Evolutionary conservation across 1,140 invertebrate species (phyloP).

Genomic region (Pseudomyrmex sp.): DNA sequence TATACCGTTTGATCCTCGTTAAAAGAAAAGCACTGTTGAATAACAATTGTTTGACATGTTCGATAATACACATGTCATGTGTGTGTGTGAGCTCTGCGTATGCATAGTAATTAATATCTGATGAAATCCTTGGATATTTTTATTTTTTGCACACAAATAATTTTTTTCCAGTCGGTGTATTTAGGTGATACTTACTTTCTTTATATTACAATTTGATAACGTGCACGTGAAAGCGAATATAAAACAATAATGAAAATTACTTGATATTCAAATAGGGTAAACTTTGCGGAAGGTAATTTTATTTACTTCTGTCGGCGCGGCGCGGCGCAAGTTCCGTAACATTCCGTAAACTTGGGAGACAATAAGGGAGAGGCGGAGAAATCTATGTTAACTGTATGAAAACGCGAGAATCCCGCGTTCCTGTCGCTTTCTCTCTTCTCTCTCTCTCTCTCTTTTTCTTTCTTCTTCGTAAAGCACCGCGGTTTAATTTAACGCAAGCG

Average conservation of each 20-base stretch:
- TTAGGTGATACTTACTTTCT: background rate
- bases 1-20: background rate
- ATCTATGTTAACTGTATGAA: slow-evolving; percentile 25
- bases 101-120: no score
- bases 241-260: background rate
- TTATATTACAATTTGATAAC: background rate
- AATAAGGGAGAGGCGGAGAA: background rate
- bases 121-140: no score
- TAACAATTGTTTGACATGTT: background rate
- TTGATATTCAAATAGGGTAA: background rate
- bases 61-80: background rate
- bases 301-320: no score
- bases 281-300: background rate
- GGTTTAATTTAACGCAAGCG: slow-evolving; percentile 52
- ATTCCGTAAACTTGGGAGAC: slow-evolving; percentile 12
- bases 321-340: background rate
- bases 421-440: background rate
- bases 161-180: background rate
- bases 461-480: background rate
- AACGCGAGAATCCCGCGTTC: background rate
- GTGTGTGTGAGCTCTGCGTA: background rate
- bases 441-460: no score
- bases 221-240: background rate
- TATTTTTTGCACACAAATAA: background rate
- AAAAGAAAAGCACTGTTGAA: background rate